A percentile compares a stretch with the other conserved stretches of the same genome.
phyloP scores from a whole-genome alignment of 30 jellyfish, hydroid and myxozoan genomes.

The Sanderia malayensis region DNA sequence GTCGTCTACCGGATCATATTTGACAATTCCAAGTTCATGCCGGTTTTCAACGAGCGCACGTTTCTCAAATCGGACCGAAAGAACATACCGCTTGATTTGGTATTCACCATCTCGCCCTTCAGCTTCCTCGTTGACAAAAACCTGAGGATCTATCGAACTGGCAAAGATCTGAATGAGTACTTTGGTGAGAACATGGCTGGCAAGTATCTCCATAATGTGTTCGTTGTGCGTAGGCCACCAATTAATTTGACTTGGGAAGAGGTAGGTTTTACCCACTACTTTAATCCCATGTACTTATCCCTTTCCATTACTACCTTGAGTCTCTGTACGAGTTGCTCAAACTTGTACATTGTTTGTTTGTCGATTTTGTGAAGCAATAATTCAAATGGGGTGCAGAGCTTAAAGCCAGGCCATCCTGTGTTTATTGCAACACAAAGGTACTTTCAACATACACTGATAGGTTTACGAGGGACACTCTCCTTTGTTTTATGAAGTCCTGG shows the following conservation, averaged over 20 bases:
- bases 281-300: too few species aligned
- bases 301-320: too few species aligned
- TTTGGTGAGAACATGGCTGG: constrained; percentile 62
- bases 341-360: too few species aligned
- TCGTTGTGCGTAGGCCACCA: constrained; percentile 55
- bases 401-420: too few species aligned
- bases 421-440: too few species aligned
- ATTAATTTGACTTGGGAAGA: constrained; percentile 42
- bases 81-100: constrained; percentile 46
- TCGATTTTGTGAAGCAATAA: too few species aligned
- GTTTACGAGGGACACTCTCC: too few species aligned
- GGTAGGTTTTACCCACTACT: too few species aligned
- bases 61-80: constrained; percentile 9
- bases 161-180: constrained; percentile 42
- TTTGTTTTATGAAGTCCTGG: too few species aligned
- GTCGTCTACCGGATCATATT: constrained; percentile 45
- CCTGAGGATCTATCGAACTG: constrained; percentile 33
- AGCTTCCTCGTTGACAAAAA: constrained; percentile 45
- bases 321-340: too few species aligned
- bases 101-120: constrained; percentile 52
- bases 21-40: constrained; percentile 35
- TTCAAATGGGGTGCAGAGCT: too few species aligned
- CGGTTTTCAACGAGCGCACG: constrained; percentile 25
- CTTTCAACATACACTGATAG: too few species aligned
- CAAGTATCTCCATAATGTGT: constrained; percentile 18